A percentile compares a stretch with the other conserved stretches of the same genome.
Evolutionary conservation across 1,140 invertebrate species (phyloP).

Genomic region (Physella acuta): DNA sequence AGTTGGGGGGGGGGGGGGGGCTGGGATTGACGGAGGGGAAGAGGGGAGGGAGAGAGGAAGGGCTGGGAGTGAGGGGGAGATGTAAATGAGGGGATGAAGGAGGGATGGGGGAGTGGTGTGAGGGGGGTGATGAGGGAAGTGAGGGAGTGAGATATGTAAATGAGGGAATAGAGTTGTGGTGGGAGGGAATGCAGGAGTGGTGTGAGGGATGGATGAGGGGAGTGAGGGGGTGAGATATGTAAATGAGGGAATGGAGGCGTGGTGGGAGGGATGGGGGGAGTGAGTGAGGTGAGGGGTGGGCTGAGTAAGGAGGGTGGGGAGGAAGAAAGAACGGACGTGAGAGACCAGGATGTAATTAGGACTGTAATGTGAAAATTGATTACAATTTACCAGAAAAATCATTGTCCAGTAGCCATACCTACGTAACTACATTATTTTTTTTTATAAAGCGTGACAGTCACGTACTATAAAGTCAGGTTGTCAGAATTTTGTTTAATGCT

Average conservation of each 20-base stretch:
- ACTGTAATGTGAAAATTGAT: too few relatives aligned
- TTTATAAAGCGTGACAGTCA: too few relatives aligned
- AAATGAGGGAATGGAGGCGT: background rate
- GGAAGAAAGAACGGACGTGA: background rate
- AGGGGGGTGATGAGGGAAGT: background rate
- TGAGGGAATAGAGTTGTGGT: background rate
- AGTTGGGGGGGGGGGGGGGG: background rate
- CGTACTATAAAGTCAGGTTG: too few relatives aligned
- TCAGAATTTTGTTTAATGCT: too few relatives aligned
- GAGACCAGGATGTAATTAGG: too few relatives aligned
- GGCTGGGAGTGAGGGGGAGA: background rate
- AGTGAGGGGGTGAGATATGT: too few relatives aligned
- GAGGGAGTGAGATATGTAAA: too few relatives aligned
- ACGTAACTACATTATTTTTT: too few relatives aligned
- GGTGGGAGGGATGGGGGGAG: slow-evolving; percentile 1
- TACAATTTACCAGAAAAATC: too few relatives aligned
- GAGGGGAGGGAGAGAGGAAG: background rate
- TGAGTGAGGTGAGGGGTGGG: background rate
- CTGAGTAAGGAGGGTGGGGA: background rate
- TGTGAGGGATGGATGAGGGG: background rate
- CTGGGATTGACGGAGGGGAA: background rate
- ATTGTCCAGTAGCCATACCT: too few relatives aligned
- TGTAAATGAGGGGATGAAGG: background rate
- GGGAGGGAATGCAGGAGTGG: background rate
- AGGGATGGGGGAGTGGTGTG: background rate